Evolutionary conservation across 1,140 invertebrate genomes (phyloP).

Genomic region (Diorhabda elongata): DNA sequence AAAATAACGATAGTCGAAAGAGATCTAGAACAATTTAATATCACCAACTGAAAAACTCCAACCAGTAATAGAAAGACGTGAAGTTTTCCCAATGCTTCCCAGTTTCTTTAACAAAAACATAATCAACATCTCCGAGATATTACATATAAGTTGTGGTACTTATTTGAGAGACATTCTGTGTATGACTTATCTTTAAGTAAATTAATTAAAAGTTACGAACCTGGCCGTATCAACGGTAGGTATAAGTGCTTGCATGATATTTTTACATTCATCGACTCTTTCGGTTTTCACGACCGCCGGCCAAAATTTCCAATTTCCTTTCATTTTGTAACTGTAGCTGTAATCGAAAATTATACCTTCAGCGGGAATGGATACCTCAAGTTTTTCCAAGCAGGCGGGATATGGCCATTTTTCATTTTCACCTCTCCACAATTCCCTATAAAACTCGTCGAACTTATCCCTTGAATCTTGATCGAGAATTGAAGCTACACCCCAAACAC

Average conservation of each 20-base stretch:
- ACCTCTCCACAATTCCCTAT: constrained; percentile 55
- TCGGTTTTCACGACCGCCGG: constrained; percentile 59
- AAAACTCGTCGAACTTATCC: constrained; percentile 69
- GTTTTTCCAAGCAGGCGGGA: constrained; percentile 62
- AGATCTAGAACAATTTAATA: no score
- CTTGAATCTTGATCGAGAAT: constrained; percentile 70
- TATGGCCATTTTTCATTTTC: constrained; percentile 56
- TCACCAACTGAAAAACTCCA: no score
- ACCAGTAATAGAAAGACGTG: no score
- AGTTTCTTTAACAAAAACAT: no score
- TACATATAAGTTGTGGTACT: no score
- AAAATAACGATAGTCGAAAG: no score
- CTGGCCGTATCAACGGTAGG: constrained; percentile 84
- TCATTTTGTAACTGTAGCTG: constrained; percentile 63
- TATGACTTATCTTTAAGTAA: no score
- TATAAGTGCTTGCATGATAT: constrained; percentile 73
- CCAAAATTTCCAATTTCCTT: constrained; percentile 75
- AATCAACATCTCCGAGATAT: no score
- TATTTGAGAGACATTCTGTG: no score
- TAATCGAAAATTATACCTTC: constrained; percentile 78
- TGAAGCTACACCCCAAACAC: constrained; percentile 75
- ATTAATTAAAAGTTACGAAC: constrained; percentile 46
- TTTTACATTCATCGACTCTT: constrained; percentile 57
- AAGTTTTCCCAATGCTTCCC: no score
- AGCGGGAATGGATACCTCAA: constrained; percentile 67